Evolutionary conservation across 2,797 vertebrate genomes (phyloP).

Genomic region (Limosa lapponica): DNA sequence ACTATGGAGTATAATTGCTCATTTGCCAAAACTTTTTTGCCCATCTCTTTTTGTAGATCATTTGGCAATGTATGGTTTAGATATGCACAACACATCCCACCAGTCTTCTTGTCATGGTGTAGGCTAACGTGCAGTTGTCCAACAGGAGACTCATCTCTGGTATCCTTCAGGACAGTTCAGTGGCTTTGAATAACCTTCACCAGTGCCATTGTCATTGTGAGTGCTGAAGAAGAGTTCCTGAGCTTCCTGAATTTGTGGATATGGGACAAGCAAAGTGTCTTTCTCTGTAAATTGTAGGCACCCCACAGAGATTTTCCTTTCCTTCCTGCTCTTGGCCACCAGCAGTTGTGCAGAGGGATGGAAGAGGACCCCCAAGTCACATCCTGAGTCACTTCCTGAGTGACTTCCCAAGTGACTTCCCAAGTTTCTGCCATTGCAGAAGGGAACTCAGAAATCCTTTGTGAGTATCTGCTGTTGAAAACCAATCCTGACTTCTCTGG

Average conservation of each 20-base stretch:
- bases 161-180: background rate
- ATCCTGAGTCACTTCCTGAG: rapidly evolving
- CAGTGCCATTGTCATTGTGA: background rate
- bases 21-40: background rate
- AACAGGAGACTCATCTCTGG: background rate
- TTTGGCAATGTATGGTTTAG: background rate
- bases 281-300: background rate
- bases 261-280: background rate
- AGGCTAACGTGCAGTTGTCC: background rate
- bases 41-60: background rate
- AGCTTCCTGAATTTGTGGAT: background rate
- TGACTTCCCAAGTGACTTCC: background rate
- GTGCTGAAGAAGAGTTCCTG: background rate
- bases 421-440: background rate
- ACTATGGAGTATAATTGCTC: background rate
- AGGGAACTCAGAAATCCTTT: background rate
- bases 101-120: background rate
- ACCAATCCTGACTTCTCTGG: background rate
- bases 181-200: background rate
- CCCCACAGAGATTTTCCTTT: background rate
- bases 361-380: background rate
- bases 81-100: background rate
- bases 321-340: background rate
- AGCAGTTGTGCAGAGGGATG: background rate
- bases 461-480: background rate